These are phyloP conservation scores for Progne subis DNA, from an alignment of 2,113 vertebrate species.

Conservation along the genomic window DNA sequence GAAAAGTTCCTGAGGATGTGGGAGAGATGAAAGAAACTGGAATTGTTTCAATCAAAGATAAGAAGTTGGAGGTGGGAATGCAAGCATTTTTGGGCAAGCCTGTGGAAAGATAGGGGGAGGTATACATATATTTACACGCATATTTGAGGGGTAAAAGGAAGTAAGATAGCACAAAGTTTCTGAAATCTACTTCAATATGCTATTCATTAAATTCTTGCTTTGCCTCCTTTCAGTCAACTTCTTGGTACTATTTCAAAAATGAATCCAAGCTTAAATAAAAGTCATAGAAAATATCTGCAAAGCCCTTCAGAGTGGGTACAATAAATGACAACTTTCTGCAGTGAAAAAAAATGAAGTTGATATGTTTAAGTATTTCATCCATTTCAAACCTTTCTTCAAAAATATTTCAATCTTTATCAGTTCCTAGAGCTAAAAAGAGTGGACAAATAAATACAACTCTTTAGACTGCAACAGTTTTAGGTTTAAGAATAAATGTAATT, in stretches of 20 bases:
- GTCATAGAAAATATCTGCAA: not conserved
- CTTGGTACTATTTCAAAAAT: slow-evolving; percentile 3
- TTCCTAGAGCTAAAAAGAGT: not conserved
- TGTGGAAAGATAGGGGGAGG: not conserved
- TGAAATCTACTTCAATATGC: not conserved
- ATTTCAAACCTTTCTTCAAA: slow-evolving; percentile 4
- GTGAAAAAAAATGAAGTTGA: not conserved
- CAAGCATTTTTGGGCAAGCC: not conserved
- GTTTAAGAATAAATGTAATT: slow-evolving; percentile 6
- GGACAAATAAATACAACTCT: slow-evolving; percentile 16
- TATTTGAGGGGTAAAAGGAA: not conserved
- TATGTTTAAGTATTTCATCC: not conserved
- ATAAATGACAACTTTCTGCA: not conserved
- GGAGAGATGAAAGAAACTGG: not conserved
- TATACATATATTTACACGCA: not conserved
- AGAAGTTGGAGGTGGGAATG: not conserved
- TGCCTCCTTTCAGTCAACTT: not conserved
- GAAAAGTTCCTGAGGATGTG: not conserved
- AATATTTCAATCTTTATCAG: not conserved
- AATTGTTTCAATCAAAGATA: not conserved
- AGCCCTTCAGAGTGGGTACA: not conserved
- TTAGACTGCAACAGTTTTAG: not conserved
- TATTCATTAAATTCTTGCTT: not conserved
- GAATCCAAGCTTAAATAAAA: not conserved
- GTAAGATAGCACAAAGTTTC: not conserved